Base-by-base conservation (phyloP, 2,888 invertebrate species). In the Drosophila meridionalis region DNA sequence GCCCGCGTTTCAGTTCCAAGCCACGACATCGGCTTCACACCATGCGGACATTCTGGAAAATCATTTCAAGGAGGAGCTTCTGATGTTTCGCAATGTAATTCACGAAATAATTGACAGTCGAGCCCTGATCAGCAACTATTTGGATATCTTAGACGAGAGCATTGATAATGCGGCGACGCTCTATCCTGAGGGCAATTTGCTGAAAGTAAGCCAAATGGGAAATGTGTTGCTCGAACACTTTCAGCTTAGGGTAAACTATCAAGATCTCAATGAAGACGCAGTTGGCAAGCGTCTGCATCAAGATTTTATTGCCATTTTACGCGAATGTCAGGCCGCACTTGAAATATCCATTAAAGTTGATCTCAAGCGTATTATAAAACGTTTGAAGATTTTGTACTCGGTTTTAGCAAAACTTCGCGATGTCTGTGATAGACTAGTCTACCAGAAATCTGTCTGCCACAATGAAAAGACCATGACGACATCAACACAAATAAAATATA, bases 51-150 rank as follows among this genome's bases (percentile, higher is more conserved):
- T 93, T n/a, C 71, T 93, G 3, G 91, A 93, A 52, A 86, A 91
- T 28, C 93, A 93, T 73, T 92, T 91, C 30, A 84, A 90, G 32
- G 90, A 91, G 42, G 93, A 93, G 60, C 82, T 92, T 0, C 20
- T 73, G 0, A 81, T 88, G 14, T 92, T 93, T 43, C 89, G 91
- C 20, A 71, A 69, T 14, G 73, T 87, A 3, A 85, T 93, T 38
- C 93, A 92, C 62, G 90, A 91, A 71, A 92, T 92, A 14, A 91
- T 93, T 12, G 92, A 93, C 56, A 92, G 92, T 63, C 82, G 84
- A 11, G 92, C 92, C 2, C 83, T 93, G 48, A 87, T 91, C 14
- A 77, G 73, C 4, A 90, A 82, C 12, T 92, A 87, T 66, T 69
- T 90, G 26, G 92, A 93, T 55, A 81, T 89, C n/a, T 69, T 93